Conservation (phyloP, 2,113 vertebrate genomes). For the Indri indri region DNA sequence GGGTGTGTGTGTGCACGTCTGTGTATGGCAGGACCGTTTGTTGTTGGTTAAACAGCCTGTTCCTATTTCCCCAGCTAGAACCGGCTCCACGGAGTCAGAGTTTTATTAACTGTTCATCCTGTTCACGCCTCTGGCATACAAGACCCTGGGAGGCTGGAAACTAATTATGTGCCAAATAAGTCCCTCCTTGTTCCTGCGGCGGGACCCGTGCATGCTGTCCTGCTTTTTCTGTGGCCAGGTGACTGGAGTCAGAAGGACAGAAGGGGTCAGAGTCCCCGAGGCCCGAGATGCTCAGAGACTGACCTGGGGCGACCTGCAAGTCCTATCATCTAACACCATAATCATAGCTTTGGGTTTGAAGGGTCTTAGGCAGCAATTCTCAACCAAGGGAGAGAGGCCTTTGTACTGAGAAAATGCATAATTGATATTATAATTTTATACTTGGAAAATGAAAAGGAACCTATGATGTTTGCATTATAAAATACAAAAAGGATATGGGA, state of each 20-base stretch:
- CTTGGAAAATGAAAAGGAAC: slow-evolving; percentile 17
- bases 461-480: slow-evolving; percentile 7
- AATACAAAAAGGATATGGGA: neutral
- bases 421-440: neutral
- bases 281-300: neutral
- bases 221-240: neutral
- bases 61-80: slow-evolving; percentile 55
- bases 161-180: slow-evolving; percentile 26
- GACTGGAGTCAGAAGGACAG: neutral
- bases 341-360: neutral
- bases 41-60: slow-evolving; percentile 63
- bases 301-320: neutral
- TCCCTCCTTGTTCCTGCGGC: neutral
- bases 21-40: neutral
- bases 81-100: slow-evolving; percentile 14
- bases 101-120: slow-evolving; percentile 51
- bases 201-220: neutral
- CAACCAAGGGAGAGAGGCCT: neutral
- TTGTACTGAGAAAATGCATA: neutral
- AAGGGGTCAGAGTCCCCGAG: neutral
- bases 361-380: neutral
- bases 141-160: neutral
- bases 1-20: neutral
- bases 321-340: no score
- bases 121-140: slow-evolving; percentile 60